Conservation (phyloP, 2,888 invertebrate species). For the Ditula angustiorana region DNA sequence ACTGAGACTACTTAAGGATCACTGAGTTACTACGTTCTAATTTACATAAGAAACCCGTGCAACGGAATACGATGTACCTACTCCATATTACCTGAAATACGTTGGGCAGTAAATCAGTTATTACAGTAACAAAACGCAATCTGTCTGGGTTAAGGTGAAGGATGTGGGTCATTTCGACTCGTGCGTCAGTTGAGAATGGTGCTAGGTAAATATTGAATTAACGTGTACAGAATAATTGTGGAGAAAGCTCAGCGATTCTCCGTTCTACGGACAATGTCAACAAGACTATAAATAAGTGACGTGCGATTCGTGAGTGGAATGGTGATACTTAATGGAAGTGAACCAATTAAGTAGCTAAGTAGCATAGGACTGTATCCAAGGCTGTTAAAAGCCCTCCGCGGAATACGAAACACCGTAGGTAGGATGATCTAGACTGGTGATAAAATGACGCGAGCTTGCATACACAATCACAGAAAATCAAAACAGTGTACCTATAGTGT, state of each 20-base stretch:
- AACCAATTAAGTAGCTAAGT: conserved; percentile 1
- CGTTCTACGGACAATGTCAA: conserved; percentile 41
- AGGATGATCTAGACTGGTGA: background rate
- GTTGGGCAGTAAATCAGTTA: background rate
- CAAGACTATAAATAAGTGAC: conserved; percentile 32
- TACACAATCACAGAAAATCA: background rate
- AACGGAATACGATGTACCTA: background rate
- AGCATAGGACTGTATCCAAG: too few species aligned
- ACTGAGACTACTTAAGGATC: too few species aligned
- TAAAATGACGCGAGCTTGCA: background rate
- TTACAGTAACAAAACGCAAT: conserved; percentile 43
- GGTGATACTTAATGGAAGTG: conserved; percentile 3
- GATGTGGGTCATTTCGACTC: conserved; percentile 65
- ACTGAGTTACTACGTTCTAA: too few species aligned
- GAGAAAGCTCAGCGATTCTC: conserved; percentile 66
- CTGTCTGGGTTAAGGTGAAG: conserved; percentile 62
- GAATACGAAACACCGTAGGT: background rate
- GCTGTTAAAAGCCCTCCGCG: background rate
- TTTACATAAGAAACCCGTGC: background rate
- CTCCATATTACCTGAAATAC: background rate
- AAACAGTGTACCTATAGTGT: background rate
- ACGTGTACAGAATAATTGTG: conserved; percentile 77
- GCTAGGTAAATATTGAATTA: conserved; percentile 82
- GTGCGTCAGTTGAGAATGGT: conserved; percentile 62
- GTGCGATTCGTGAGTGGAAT: conserved; percentile 30